Evolutionary conservation across 2,797 vertebrate species (phyloP), one percentile per base, ranked within the genome.

Genomic region (Sternotherus odoratus): DNA sequence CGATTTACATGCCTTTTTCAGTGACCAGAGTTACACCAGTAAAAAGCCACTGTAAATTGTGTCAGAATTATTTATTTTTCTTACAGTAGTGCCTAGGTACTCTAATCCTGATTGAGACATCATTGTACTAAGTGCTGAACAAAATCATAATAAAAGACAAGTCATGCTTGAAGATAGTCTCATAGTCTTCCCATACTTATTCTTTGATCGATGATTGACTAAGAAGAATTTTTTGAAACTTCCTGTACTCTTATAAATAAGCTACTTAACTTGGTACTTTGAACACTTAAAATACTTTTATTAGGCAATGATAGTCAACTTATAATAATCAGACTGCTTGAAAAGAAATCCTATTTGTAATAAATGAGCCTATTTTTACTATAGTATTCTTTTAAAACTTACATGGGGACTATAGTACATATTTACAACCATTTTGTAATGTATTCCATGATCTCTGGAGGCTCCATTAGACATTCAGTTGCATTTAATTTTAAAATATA

Each of bases 401-500:
- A 60, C 72, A 57, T 8, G 72, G 9, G 39, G 90, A 46, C 56
- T 77, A 57, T 21, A 57, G 39, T 39, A 28, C 28, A 75, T 43
- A 56, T 6, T 75, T 79, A 26, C 13, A 89, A 63, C 16, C 50
- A 63, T 53, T 79, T 89, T 86, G 66, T 84, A 80, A 57, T 46
- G 10, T 56, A 66, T 87, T 77, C 83, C 43, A 13, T 54, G 53
- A 84, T 91, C 92, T 86, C 82, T 83, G 36, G 56, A 92, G 82
- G 33, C 43, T 83, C 88, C 87, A 93, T 92, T 85, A 94, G 74
- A 92, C 92, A 96, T 94, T 93, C 87, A 51, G 39, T 4, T 57
- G 51, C 78, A 86, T 94, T 93, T 51, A 50, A 91, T 92, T 94
- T 80, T 85, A 80, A 95, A 95, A 95, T 87, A 87, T 82, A 12